Base-by-base conservation (phyloP, 2,113 vertebrate species). In the Mixornis gularis region DNA sequence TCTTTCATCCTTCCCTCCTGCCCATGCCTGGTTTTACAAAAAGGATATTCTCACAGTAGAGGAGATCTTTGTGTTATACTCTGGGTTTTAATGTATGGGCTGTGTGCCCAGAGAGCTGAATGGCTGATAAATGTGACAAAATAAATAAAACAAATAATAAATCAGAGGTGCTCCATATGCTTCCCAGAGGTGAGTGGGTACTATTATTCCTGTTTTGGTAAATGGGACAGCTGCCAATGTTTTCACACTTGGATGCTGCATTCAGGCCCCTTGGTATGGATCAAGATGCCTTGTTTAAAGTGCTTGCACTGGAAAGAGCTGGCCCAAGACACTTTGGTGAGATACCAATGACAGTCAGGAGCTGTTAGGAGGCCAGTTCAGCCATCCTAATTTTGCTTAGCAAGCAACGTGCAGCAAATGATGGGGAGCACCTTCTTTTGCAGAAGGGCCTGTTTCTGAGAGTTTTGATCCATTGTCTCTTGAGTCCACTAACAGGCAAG, bases 71-170 rank as follows among this genome's bases (percentile, higher is more conserved):
- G 64, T 91, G 43, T 70, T 83, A 56, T 56, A 60, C 85, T 85
- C 74, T 80, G 68, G 48, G 60, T 92, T 95, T 95, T 95, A 95
- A 89, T 80, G 94, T 58, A 68, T 49, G 79, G 91, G 89, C 85
- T 85, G 68, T 49, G 64, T 92, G 76, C 92, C 85, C 60, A 52
- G 91, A 78, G 64, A 79, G 48, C 29, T 93, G 91, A 91, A 82
- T 93, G 87, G 84, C 87, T 95, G 92, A 94, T 93, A 96, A 92
- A 94, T 79, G 55, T 95, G 95, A 92, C 89, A 87, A 93, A 96
- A 90, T 80, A 95, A 96, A 92, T 96, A 89, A 96, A 94, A 77
- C 87, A 89, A 95, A 96, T 87, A 91, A 92, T 94, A 96, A 92
- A 95, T 92, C 9, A 1, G 64, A 94, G 43, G 68, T 56, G 44